A percentile compares a stretch with the other conserved stretches of the same genome.
These are phyloP conservation scores for Ophioninae sp. DNA, from an alignment of 2,888 invertebrate genomes.

Conservation along the genomic window DNA sequence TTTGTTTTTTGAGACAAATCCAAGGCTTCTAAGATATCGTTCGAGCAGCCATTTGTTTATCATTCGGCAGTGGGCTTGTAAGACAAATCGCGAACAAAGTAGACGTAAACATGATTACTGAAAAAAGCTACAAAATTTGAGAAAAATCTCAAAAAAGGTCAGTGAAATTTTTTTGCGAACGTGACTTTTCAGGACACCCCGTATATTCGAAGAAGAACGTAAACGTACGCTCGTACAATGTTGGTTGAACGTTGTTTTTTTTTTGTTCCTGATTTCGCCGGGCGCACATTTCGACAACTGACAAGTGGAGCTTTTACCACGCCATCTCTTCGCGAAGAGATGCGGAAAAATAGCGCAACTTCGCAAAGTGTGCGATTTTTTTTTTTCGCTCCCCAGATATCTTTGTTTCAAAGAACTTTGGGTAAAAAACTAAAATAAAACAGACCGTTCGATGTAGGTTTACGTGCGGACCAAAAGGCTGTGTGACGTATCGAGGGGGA, in stretches of 20 bases:
- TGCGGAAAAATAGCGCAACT: conserved; percentile 27
- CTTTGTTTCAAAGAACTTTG: conserved; percentile 34
- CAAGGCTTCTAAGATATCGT: too few relatives aligned
- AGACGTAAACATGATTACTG: neutral
- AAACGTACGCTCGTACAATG: neutral
- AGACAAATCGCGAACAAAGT: neutral
- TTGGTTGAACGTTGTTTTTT: conserved; percentile 17
- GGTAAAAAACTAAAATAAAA: conserved; percentile 1
- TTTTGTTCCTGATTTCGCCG: conserved; percentile 41
- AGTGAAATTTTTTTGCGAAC: neutral
- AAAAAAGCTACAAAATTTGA: neutral
- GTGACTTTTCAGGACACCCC: too few relatives aligned
- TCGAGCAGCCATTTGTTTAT: too few relatives aligned
- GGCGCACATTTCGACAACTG: conserved; percentile 15
- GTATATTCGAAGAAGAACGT: neutral
- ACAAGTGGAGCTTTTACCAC: conserved; percentile 3
- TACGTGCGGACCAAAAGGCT: conserved; percentile 15
- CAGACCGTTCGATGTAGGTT: conserved; percentile 12
- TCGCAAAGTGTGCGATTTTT: conserved; percentile 10
- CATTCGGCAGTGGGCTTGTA: too few relatives aligned
- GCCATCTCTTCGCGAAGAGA: neutral
- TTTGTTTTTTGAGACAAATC: too few relatives aligned
- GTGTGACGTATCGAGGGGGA: conserved; percentile 34
- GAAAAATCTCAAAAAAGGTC: neutral
- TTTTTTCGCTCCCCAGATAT: neutral